Conservation (phyloP, 2,888 invertebrate genomes). For the Trachelus iudaicus region DNA sequence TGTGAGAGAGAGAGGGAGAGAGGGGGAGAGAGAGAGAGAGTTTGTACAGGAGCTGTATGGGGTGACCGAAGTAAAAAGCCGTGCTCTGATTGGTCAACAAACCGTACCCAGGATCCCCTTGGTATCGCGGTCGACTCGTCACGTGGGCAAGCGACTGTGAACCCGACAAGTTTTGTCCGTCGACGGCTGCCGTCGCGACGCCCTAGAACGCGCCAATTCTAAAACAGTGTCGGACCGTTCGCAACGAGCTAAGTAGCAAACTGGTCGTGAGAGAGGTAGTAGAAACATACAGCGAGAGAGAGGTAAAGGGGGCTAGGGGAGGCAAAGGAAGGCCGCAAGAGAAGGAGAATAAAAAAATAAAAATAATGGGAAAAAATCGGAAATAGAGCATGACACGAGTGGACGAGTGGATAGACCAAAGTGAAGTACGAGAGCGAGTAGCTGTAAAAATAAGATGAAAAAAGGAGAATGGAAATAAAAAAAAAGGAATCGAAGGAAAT, state of each 20-base stretch:
- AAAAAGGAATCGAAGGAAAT: background rate
- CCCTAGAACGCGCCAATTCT: too few species aligned
- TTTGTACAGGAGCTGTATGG: constrained; percentile 24
- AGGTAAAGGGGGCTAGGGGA: constrained; percentile 11
- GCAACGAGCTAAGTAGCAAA: constrained; percentile 28
- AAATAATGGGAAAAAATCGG: constrained; percentile 12
- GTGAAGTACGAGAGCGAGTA: too few species aligned
- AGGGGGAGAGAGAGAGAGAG: constrained; percentile 26
- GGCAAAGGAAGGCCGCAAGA: constrained; percentile 10
- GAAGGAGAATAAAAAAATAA: constrained; percentile 8
- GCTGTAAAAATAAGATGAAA: too few species aligned
- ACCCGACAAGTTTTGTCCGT: constrained; percentile 26
- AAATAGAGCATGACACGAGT: too few species aligned
- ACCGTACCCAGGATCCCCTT: constrained; percentile 27
- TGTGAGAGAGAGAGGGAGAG: constrained; percentile 1
- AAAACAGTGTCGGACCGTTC: background rate
- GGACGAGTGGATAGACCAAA: too few species aligned
- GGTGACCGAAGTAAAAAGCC: constrained; percentile 26
- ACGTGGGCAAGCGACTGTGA: constrained; percentile 25
- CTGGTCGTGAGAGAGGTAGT: constrained; percentile 30
- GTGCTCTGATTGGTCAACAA: constrained; percentile 34
- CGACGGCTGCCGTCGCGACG: background rate
- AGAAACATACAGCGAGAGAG: constrained; percentile 4
- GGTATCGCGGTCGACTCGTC: constrained; percentile 30
- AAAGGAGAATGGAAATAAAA: too few species aligned